phyloP scores from a whole-genome alignment of 2,888 invertebrate genomes.

The Orchestes rusci region DNA sequence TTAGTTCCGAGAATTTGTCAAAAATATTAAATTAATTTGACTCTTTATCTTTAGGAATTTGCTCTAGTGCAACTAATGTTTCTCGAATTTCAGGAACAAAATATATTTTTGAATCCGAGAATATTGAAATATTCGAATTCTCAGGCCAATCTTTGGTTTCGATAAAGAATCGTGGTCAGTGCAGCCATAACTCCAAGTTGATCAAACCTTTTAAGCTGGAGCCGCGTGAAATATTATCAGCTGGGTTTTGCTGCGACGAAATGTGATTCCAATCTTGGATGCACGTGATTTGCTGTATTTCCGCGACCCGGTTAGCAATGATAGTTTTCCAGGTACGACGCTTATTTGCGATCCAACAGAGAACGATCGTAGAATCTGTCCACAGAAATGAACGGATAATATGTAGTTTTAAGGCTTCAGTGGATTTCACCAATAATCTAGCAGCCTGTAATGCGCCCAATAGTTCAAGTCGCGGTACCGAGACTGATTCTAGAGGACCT shows the following conservation, averaged over 20 bases:
- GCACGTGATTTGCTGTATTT: neutral
- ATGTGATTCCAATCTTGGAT: conserved; percentile 1
- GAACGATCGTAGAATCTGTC: conserved; percentile 5
- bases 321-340: conserved; percentile 4
- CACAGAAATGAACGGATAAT: neutral
- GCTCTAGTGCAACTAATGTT: neutral
- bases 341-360: conserved; percentile 3
- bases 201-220: neutral
- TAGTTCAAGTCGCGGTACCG: conserved; percentile 2
- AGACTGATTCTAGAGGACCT: conserved; percentile 1
- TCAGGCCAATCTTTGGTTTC: neutral
- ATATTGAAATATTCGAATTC: neutral
- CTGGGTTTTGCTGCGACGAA: neutral
- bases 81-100: neutral
- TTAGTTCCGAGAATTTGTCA: neutral
- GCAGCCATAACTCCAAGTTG: neutral
- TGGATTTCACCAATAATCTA: neutral
- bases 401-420: neutral
- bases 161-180: neutral
- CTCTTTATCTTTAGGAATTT: neutral
- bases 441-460: neutral
- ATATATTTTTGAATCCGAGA: neutral
- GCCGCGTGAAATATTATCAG: conserved; percentile 1
- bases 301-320: neutral
- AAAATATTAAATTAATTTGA: neutral